Evolutionary conservation across 2,113 vertebrate genomes (phyloP).

Genomic region (Tor tambroides): DNA sequence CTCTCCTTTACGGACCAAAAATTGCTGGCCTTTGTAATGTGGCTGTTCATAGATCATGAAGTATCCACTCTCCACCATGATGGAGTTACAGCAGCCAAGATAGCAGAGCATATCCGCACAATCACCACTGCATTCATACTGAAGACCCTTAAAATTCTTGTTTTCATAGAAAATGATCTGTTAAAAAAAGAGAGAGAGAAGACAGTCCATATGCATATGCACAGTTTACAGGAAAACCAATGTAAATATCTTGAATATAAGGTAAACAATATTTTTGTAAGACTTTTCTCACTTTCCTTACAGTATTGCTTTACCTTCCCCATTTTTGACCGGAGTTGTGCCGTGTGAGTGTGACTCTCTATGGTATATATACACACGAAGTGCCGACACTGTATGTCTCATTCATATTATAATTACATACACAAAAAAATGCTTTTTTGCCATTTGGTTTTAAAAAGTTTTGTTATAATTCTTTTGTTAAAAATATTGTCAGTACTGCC

Average conservation of each 20-base stretch:
- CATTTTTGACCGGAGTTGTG: conserved; percentile 58
- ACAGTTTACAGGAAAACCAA: background rate
- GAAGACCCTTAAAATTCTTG: conserved; percentile 65
- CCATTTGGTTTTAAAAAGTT: conserved; percentile 45
- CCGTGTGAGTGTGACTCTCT: conserved; percentile 44
- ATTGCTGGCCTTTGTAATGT: conserved; percentile 68
- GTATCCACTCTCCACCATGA: conserved; percentile 75
- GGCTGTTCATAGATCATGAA: conserved; percentile 76
- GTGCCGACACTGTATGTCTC: conserved; percentile 68
- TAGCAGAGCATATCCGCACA: conserved; percentile 67
- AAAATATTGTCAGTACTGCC: background rate
- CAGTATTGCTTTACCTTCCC: conserved; percentile 66
- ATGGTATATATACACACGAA: conserved; percentile 68
- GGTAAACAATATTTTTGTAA: background rate
- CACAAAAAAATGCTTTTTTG: conserved; percentile 43
- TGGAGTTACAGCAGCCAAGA: conserved; percentile 68
- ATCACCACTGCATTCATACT: conserved; percentile 70
- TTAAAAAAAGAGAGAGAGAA: background rate
- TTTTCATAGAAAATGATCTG: conserved; percentile 75
- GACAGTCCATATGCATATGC: background rate
- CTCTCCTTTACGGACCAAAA: conserved; percentile 65
- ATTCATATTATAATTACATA: conserved; percentile 69
- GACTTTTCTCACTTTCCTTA: background rate
- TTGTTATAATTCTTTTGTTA: background rate
- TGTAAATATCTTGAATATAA: background rate